phyloP scores from a whole-genome alignment of 2,113 vertebrate species.

The Nanorana parkeri region DNA sequence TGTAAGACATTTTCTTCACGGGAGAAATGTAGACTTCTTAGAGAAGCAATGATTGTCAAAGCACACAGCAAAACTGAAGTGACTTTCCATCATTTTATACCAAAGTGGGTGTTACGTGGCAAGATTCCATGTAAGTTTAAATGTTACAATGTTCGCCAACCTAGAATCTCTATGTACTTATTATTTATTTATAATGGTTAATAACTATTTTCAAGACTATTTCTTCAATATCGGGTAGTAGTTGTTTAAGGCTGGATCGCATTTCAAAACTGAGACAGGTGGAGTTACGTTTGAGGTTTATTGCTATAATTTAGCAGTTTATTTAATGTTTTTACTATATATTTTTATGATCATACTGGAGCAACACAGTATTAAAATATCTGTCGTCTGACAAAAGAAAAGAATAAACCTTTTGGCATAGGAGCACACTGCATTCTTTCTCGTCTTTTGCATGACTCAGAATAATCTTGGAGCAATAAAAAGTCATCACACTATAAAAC shows the following conservation, averaged over 20 bases:
- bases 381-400: neutral
- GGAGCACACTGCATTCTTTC: neutral
- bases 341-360: neutral
- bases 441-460: neutral
- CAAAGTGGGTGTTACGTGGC: neutral
- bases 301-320: neutral
- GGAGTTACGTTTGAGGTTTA: constrained; percentile 13
- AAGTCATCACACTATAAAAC: constrained; percentile 1
- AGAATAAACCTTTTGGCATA: neutral
- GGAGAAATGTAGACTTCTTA: neutral
- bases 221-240: constrained; percentile 4
- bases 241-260: neutral
- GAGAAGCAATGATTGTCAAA: neutral
- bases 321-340: constrained; percentile 9
- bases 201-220: constrained; percentile 15
- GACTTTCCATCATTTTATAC: constrained; percentile 17
- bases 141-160: constrained; percentile 2
- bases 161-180: neutral
- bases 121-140: neutral
- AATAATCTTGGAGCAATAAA: constrained; percentile 20
- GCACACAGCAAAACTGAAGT: neutral
- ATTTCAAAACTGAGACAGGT: constrained; percentile 8
- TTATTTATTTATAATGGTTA: constrained; percentile 5
- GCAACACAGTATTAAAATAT: neutral
- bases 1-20: constrained; percentile 24